A percentile compares a stretch with the other conserved stretches of the same genome.
These are phyloP conservation scores for Ceramica pisi DNA, from an alignment of 2,888 invertebrate species.

Conservation along the genomic window DNA sequence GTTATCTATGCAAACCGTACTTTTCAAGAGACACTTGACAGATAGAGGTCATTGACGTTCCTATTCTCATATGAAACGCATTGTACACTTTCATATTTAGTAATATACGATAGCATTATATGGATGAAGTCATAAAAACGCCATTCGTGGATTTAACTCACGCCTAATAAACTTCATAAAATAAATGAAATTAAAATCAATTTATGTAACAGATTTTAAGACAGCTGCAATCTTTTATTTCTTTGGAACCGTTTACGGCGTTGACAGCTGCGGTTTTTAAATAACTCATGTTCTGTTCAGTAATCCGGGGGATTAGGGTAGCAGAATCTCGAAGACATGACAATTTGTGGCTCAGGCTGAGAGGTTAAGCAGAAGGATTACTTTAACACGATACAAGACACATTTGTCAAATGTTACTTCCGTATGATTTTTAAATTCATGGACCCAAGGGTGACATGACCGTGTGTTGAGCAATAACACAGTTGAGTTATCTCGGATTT, in stretches of 20 bases:
- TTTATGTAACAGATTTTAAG: conserved; percentile 39
- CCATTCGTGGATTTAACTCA: background rate
- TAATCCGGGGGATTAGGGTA: conserved; percentile 78
- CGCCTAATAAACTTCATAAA: conserved; percentile 27
- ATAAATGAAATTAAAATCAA: conserved; percentile 31
- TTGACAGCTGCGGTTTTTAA: conserved; percentile 85
- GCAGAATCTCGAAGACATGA: conserved; percentile 71
- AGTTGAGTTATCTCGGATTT: background rate
- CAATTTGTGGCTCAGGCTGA: conserved; percentile 74
- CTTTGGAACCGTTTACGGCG: conserved; percentile 67
- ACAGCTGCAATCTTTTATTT: conserved; percentile 58
- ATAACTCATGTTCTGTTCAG: conserved; percentile 72
- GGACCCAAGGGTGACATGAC: background rate
- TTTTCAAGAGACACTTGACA: too few species aligned
- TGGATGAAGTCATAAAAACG: background rate
- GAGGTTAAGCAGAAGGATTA: conserved; percentile 64
- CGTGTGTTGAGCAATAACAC: background rate
- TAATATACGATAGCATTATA: background rate
- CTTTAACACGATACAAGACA: conserved; percentile 33
- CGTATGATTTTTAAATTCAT: conserved; percentile 7
- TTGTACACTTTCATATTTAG: background rate
- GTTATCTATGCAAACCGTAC: too few species aligned
- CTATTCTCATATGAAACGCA: too few species aligned
- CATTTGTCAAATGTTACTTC: conserved; percentile 50
- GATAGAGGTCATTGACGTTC: too few species aligned